Evolutionary conservation across 37 sponge, comb jelly and placozoan species (phyloP).

Genomic region (Crambe crambe): DNA sequence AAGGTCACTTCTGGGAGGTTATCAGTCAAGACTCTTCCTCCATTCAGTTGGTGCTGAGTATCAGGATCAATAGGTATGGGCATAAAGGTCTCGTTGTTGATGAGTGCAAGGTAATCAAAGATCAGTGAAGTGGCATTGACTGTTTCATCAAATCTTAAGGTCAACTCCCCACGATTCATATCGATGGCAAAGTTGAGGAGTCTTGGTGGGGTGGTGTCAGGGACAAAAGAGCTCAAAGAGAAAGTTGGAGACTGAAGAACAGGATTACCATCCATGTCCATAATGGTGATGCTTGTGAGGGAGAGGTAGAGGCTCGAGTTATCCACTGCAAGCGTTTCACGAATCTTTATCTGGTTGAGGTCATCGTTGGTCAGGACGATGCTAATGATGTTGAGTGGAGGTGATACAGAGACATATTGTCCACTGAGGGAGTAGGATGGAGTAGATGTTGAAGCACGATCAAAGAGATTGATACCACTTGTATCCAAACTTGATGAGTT

Average conservation of each 20-base stretch:
- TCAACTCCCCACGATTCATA: conserved; percentile 75
- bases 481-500: conserved; percentile 69
- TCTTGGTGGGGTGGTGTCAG: conserved; percentile 63
- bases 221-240: conserved; percentile 1
- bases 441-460: neutral
- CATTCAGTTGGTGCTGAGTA: conserved; percentile 71
- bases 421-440: conserved; percentile 46
- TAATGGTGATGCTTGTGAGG: conserved; percentile 40
- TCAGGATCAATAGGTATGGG: conserved; percentile 54
- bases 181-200: conserved; percentile 69
- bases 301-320: conserved; percentile 44
- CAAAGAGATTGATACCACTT: conserved; percentile 64
- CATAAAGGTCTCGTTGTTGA: conserved; percentile 64
- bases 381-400: conserved; percentile 35
- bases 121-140: conserved; percentile 46
- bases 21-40: conserved; percentile 19
- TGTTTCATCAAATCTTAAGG: conserved; percentile 78
- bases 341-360: conserved; percentile 75
- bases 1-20: conserved; percentile 37
- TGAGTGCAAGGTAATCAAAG: conserved; percentile 55
- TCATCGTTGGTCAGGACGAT: conserved; percentile 74
- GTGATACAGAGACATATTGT: conserved; percentile 48
- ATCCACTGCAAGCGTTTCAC: conserved; percentile 37
- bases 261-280: conserved; percentile 69
- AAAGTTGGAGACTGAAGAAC: conserved; percentile 24